Base-by-base conservation (phyloP, 2,797 vertebrate species). In the Euphonia xanthogaster region DNA sequence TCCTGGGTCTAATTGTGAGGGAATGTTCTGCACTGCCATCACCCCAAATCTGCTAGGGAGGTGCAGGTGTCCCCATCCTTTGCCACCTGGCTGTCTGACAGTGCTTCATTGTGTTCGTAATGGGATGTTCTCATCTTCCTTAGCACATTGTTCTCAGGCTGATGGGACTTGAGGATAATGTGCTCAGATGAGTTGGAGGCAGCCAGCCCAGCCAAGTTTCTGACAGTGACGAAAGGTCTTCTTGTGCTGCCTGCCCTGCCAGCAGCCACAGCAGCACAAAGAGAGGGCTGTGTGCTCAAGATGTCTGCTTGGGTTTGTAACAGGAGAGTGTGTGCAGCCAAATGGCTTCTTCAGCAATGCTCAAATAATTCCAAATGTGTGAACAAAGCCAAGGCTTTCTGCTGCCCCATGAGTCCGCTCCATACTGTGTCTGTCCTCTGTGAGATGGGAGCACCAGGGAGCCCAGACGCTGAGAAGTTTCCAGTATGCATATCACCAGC, bases 221-320 rank as follows among this genome's bases (percentile, higher is more conserved):
- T 91, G 70, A 75, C 23, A 18, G 51, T 81, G 89, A 75, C 2
- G 6, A 80, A 91, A 94, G n/a, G 68, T 71, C 42, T 88, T 57
- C 42, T 90, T 61, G 27, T 62, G 48, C 91, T 9, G 45, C n/a
- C 67, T 79, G 53, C 33, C 57, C 67, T 90, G 92, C 84, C 90
- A 96, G 85, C 67, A 74, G 62, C 88, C 88, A 65, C 81, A 61
- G 88, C 91, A 86, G 89, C 68, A 80, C 92, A 90, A 66, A 92
- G 79, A 4, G 6, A 84, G 85, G 35, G n/a, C 73, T 93, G 58
- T 92, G 58, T 37, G 61, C 73, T 86, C 0, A 1, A 72, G 51
- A 73, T 12, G 7, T 57, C 84, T 14, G 0, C 47, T 50, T 11
- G 42, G 86, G 28, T 91, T 86, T 79, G 61, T 77, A 35, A 73